Evolutionary conservation across 2,113 vertebrate species (phyloP), one percentile per base, ranked within the genome.

Genomic region (Eurystomus gularis): DNA sequence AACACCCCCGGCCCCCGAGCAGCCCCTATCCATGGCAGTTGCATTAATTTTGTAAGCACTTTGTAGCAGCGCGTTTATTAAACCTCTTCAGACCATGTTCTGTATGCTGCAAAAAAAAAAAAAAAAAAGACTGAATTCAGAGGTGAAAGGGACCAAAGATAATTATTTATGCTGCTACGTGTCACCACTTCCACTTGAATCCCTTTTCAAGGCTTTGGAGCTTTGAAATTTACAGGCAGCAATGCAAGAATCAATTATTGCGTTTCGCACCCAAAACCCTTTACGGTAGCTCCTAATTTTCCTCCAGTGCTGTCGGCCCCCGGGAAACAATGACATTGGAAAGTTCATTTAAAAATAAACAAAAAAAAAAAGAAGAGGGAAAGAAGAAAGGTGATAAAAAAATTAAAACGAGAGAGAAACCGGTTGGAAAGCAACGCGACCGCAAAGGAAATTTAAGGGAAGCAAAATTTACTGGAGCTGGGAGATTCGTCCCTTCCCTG

Each of bases 121-220:
- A 95, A 44, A 62, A 95, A 92, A 86, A 92, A 92, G n/a, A n/a
- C n/a, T n/a, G 92, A 94, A 96, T 89, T 79, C 90, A 40, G 90
- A 54, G 95, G 94, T 96, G 96, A 96, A 96, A 94, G 92, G 92
- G 86, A 88, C 85, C 94, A 96, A 96, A 94, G 96, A 95, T 96
- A 95, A 97, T 96, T 97, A 97, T 95, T 96, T 96, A 97, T 95
- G 95, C 96, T 96, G 92, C 90, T 95, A 57, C n/a, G 29, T 97
- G 87, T 94, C 77, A 82, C 84, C 64, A 87, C 90, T 93, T 95
- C 88, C 82, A 85, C 95, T 86, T 82, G 79, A 94, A 96, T 90
- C 82, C 79, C 76, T 93, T 97, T 95, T 94, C 90, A 90, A 89
- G 88, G 86, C 72, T 96, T 95, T 76, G 96, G 84, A 93, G 95